phyloP scores from a whole-genome alignment of 2,888 invertebrate genomes.

The Endotricha flammealis region DNA sequence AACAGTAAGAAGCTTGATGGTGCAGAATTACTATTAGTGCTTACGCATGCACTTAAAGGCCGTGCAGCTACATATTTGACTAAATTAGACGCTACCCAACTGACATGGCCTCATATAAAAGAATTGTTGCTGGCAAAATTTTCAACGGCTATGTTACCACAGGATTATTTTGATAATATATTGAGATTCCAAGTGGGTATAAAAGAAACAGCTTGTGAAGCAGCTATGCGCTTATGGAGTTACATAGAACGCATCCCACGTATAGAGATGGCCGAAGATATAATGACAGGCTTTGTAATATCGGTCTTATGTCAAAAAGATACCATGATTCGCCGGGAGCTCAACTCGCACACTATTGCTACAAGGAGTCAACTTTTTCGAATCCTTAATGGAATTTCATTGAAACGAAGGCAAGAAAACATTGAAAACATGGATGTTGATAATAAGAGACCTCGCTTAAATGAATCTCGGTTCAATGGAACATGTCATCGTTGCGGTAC shows the following conservation, averaged over 20 bases:
- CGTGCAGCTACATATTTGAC: background rate
- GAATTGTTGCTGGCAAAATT: background rate
- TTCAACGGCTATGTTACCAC: constrained; percentile 24
- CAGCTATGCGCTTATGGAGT: constrained; percentile 21
- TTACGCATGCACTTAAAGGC: background rate
- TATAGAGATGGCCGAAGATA: constrained; percentile 12
- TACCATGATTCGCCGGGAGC: constrained; percentile 16
- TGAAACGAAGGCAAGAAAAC: constrained; percentile 16
- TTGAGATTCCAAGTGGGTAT: background rate
- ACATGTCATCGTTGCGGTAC: constrained; percentile 13
- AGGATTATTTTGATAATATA: constrained; percentile 28
- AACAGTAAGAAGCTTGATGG: no score
- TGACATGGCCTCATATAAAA: background rate
- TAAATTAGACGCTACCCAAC: background rate
- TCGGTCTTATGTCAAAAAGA: constrained; percentile 18
- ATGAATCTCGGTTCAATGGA: constrained; percentile 11
- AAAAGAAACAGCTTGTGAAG: constrained; percentile 13
- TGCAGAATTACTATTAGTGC: no score
- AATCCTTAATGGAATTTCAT: constrained; percentile 15
- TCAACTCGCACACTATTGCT: constrained; percentile 14
- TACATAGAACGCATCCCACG: no score
- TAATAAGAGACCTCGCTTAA: background rate
- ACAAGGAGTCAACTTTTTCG: constrained; percentile 22
- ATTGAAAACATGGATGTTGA: background rate
- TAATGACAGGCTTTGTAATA: constrained; percentile 16